Evolutionary conservation across 2,797 vertebrate genomes (phyloP), one percentile per base, ranked within the genome.

Genomic region (Nannoperca australis): DNA sequence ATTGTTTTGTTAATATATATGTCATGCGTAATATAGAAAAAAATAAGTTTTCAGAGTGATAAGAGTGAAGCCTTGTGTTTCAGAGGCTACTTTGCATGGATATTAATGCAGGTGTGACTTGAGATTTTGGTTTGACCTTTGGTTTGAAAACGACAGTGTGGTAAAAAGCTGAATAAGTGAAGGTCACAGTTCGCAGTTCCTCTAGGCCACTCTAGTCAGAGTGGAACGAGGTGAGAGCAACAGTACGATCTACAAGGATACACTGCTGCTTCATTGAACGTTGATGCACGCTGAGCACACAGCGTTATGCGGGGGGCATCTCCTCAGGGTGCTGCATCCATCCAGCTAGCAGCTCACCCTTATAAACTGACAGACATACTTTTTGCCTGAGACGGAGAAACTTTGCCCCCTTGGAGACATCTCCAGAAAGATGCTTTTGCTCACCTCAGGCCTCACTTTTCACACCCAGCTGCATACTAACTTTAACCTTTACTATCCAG

Each of bases 331-430:
- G 63, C 79, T 72, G 84, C 76, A 74, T 85, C 73, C 84, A 70
- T 84, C 82, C 87, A 80, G 81, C 79, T 61, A 59, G 45, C 62
- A 58, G 69, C 60, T 91, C 89, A 86, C 76, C 83, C 78, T 87
- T 87, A 91, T 75, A 89, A 87, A 82, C 71, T 86, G 83, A 89
- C 78, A 81, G 86, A 70, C 78, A 82, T 71, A 87, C 74, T 88
- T 81, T 90, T 79, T 87, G 74, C 75, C 77, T 15, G 65, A 64
- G 76, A 85, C 38, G 14, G 70, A 89, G 81, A 87, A 73, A 53
- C 50, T 76, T 73, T 70, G 15, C 53, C 30, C 53, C 68, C 72
- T 50, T 30, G 1, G 66, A 74, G 69, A 36, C 64, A 56, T 50
- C 75, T 78, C 24, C 66, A 78, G n/a, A 78, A 70, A 62, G 40